Conservation (phyloP, 2,797 vertebrate species). For the Choloepus didactylus region DNA sequence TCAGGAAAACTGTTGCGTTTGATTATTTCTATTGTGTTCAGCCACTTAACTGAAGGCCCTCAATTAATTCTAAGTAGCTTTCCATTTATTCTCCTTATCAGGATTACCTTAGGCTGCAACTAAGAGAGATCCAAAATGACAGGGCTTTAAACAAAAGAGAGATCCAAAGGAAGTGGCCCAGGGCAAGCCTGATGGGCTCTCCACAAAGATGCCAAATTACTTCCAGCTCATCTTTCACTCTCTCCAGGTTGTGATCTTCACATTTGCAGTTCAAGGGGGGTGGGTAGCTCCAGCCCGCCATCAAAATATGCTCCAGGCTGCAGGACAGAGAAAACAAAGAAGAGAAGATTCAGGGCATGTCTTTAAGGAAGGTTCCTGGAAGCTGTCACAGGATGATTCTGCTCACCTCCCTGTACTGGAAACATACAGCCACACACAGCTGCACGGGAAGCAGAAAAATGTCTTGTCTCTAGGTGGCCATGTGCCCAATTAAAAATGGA, state of each 20-base stretch:
- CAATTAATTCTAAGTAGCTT: not conserved
- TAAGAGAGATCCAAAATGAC: not conserved
- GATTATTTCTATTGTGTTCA: not conserved
- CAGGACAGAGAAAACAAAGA: not conserved
- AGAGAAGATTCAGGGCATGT: not conserved
- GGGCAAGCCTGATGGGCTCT: fast-evolving
- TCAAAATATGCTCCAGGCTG: not conserved
- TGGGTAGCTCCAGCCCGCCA: not conserved
- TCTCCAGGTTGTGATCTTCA: too few species aligned
- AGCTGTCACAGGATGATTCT: not conserved
- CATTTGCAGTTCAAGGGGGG: too few species aligned
- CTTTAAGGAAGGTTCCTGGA: not conserved
- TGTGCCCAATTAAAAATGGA: not conserved
- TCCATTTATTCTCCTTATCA: constrained; percentile 4
- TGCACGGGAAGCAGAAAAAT: too few species aligned
- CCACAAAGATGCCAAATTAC: not conserved
- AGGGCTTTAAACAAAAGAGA: not conserved
- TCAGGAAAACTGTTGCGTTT: not conserved
- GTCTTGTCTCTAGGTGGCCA: not conserved
- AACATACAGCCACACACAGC: not conserved
- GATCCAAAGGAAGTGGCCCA: not conserved
- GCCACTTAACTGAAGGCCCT: constrained; percentile 12
- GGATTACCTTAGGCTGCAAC: not conserved
- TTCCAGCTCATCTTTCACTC: not conserved
- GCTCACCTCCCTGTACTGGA: not conserved